phyloP scores from a whole-genome alignment of 2,797 vertebrate genomes.

The Clangula hyemalis region DNA sequence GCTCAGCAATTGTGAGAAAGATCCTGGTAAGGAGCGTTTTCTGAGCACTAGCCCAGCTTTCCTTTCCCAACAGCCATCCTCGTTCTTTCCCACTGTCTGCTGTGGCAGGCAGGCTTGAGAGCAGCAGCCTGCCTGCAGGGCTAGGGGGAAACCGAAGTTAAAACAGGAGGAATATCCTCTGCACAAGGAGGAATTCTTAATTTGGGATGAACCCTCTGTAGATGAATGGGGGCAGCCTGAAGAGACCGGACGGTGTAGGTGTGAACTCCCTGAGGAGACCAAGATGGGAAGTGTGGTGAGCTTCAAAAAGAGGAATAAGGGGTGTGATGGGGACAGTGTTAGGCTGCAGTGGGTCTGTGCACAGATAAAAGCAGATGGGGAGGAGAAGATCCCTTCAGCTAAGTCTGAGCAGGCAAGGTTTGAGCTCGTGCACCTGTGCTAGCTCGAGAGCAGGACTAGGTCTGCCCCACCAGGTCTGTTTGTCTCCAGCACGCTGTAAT shows the following conservation, averaged over 20 bases:
- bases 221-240: neutral
- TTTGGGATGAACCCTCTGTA: neutral
- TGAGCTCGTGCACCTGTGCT: constrained; percentile 4
- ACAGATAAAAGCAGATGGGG: neutral
- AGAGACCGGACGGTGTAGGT: neutral
- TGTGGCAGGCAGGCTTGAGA: neutral
- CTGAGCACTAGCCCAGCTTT: neutral
- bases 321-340: neutral
- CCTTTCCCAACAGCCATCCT: neutral
- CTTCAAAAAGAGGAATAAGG: neutral
- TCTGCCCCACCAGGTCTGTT: neutral
- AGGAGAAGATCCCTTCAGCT: neutral
- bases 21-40: neutral
- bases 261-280: neutral
- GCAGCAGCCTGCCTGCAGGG: neutral
- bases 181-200: neutral
- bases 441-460: neutral
- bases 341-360: neutral
- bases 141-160: neutral
- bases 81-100: neutral
- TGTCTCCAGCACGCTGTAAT: neutral
- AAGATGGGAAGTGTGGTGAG: neutral
- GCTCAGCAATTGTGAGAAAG: neutral
- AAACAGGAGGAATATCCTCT: neutral
- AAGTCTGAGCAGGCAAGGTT: neutral